These are phyloP conservation scores for Tribolium freemani DNA, from an alignment of 2,888 invertebrate species.

Conservation along the genomic window DNA sequence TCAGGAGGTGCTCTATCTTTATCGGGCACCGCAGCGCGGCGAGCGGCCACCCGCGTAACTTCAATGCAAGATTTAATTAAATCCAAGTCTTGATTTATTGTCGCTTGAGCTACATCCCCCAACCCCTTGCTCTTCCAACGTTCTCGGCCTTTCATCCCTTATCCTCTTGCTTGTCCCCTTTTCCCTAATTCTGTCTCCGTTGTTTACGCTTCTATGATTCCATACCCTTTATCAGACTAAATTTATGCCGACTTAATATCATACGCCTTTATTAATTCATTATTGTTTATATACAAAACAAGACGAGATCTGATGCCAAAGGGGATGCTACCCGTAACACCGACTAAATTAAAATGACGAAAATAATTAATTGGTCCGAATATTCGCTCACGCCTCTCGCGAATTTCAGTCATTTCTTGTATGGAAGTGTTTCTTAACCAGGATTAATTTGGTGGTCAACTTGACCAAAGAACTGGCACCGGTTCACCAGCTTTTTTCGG, in stretches of 20 bases:
- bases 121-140: slow-evolving; percentile 43
- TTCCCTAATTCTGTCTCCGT: slow-evolving; percentile 53
- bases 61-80: slow-evolving; percentile 73
- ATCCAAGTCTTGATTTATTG: slow-evolving; percentile 72
- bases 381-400: too few relatives aligned
- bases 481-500: too few relatives aligned
- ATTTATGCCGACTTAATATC: slow-evolving; percentile 56
- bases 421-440: too few relatives aligned
- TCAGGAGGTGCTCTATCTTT: slow-evolving; percentile 50
- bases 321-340: background rate
- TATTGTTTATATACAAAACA: slow-evolving; percentile 46
- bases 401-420: too few relatives aligned
- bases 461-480: too few relatives aligned
- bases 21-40: slow-evolving; percentile 66
- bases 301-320: slow-evolving; percentile 9
- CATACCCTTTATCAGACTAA: slow-evolving; percentile 55
- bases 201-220: slow-evolving; percentile 59
- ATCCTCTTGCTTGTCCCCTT: slow-evolving; percentile 49
- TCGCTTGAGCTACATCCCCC: slow-evolving; percentile 63
- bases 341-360: too few relatives aligned
- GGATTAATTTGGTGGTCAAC: too few relatives aligned
- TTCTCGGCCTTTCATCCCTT: slow-evolving; percentile 52
- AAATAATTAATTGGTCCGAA: too few relatives aligned
- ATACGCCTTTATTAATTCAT: slow-evolving; percentile 55
- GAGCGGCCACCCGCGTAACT: slow-evolving; percentile 70